A percentile compares a stretch with the other conserved stretches of the same genome.
These are phyloP conservation scores for Pseudoips prasinana DNA, from an alignment of 2,888 invertebrate genomes.

Conservation along the genomic window DNA sequence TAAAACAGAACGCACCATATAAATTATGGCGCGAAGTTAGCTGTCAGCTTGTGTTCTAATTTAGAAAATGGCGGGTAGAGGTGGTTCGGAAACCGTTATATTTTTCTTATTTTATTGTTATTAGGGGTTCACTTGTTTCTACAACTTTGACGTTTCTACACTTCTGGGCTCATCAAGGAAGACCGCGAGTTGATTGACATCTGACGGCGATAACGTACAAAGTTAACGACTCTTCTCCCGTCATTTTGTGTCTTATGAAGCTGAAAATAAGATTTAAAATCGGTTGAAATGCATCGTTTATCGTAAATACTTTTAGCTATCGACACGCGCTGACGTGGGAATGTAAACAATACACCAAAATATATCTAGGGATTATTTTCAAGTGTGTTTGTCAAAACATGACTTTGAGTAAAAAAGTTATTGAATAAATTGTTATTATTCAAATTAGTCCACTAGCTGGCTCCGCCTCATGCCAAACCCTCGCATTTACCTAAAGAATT, in stretches of 20 bases:
- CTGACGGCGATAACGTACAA: conserved; percentile 41
- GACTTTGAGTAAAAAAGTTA: not conserved
- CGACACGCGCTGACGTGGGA: conserved; percentile 70
- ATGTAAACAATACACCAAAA: conserved; percentile 64
- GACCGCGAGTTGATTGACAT: conserved; percentile 54
- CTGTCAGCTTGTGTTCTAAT: conserved; percentile 38
- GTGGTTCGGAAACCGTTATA: conserved; percentile 20
- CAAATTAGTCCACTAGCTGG: no score
- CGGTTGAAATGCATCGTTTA: conserved; percentile 13
- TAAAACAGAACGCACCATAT: conserved; percentile 34
- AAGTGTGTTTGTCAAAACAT: conserved; percentile 37
- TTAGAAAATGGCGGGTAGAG: conserved; percentile 34
- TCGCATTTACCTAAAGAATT: no score
- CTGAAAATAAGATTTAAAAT: conserved; percentile 35
- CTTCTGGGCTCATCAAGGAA: conserved; percentile 42
- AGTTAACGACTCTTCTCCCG: conserved; percentile 7
- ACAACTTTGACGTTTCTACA: conserved; percentile 39
- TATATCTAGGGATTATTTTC: conserved; percentile 47
- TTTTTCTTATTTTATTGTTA: conserved; percentile 16
- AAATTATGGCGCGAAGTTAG: conserved; percentile 42
- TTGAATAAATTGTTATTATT: conserved; percentile 21
- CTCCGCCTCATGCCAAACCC: no score
- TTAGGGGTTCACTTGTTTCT: conserved; percentile 19
- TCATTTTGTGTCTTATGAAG: conserved; percentile 8
- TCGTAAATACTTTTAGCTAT: conserved; percentile 45